Conservation (phyloP, 2,113 vertebrate genomes). For the Grallaria varia region DNA sequence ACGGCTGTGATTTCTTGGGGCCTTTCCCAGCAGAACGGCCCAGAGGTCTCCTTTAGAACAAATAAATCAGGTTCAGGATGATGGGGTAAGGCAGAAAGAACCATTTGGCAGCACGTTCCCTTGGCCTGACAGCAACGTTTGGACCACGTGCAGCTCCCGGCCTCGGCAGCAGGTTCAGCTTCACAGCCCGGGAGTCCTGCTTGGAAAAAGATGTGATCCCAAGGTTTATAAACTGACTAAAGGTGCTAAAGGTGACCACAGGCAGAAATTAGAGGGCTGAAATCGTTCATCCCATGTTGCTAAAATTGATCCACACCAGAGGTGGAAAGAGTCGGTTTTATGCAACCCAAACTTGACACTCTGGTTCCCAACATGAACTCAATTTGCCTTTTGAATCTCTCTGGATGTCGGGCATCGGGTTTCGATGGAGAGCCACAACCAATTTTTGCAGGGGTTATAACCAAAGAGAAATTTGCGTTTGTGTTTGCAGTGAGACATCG, state of each 20-base stretch:
- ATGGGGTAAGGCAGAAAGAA: background rate
- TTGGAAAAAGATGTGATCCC: constrained; percentile 38
- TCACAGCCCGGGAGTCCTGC: constrained; percentile 11
- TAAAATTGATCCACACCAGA: constrained; percentile 31
- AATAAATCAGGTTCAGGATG: background rate
- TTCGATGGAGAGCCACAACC: constrained; percentile 23
- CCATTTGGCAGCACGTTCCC: background rate
- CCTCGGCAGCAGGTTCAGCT: constrained; percentile 1
- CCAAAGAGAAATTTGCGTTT: constrained; percentile 32
- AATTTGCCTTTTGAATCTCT: constrained; percentile 44
- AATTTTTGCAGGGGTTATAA: constrained; percentile 13
- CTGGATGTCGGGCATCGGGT: constrained; percentile 35
- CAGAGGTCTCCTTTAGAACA: constrained; percentile 3
- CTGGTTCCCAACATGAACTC: background rate
- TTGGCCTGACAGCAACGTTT: no score
- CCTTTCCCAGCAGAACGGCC: background rate
- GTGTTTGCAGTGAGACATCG: constrained; percentile 31
- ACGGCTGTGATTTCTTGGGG: background rate
- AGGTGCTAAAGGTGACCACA: constrained; percentile 59
- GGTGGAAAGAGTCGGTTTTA: background rate
- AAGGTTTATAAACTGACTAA: background rate
- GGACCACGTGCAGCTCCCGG: background rate
- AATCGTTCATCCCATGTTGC: constrained; percentile 31
- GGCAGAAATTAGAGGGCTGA: constrained; percentile 26
- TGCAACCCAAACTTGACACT: background rate